Evolutionary conservation across 1,140 invertebrate species (phyloP), one percentile per base, ranked within the genome.

Genomic region (Antheraea pernyi): DNA sequence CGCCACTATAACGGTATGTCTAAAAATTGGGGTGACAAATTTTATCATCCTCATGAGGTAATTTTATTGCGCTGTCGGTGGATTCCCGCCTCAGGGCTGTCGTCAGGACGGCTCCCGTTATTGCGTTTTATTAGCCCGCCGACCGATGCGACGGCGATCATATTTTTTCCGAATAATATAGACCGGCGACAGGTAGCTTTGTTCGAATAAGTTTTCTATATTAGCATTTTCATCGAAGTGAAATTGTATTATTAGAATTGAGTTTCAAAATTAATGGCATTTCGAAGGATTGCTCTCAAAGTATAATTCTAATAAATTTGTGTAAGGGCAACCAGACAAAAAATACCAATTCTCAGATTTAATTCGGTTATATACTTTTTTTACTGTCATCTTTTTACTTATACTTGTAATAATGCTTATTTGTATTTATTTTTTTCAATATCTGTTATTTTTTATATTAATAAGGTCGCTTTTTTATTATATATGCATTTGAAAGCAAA

Each of bases 61-160:
- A 91, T 87, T 89, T 88, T 89, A 89, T 91, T 91, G 86, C 77
- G 69, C 68, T 70, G 74, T 72, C 78, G 81, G 68, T 77, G 88
- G 86, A 88, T 89, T 90, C 84, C 72, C 77, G 81, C 76, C 81
- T 69, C 75, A 74, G 66, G 80, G 80, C 76, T 73, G 79, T 70
- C 77, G 78, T 72, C 76, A 68, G 71, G 76, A 74, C 80, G 73
- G 77, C 73, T 65, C 77, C 80, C 77, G 80, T 85, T 89, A 89
- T 90, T 88, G 83, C 85, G 79, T 82, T 88, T 90, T 90, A 90
- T 89, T 89, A 88, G 80, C 79, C 68, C 74, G 72, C 76, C 69
- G 79, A 82, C 73, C 76, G 77, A 76, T 74, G 69, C 73, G 81
- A 82, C 76, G 76, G 79, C 82, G 76, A 86, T 85, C 82, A 88